These are phyloP conservation scores for Micrasema minimum DNA, from an alignment of 1,140 invertebrate species.

Conservation along the genomic window DNA sequence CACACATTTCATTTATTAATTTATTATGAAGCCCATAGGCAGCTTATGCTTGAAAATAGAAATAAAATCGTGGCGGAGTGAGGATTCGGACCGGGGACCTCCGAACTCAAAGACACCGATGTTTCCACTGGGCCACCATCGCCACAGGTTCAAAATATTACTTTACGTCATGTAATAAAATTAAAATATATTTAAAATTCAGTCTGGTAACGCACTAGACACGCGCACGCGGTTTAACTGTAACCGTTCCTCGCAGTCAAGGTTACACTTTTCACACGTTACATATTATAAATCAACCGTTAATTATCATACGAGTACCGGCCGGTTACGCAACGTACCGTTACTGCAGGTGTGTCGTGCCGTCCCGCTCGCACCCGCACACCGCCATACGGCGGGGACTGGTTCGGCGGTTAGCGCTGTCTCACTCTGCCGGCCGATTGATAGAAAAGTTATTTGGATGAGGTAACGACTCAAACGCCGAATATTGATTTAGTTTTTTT, in stretches of 20 bases:
- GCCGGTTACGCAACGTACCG: constrained; percentile 9
- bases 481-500: not conserved
- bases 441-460: not conserved
- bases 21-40: no score
- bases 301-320: constrained; percentile 25
- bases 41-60: no score
- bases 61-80: no score
- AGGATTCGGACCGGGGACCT: no score
- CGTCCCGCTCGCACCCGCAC: constrained; percentile 10
- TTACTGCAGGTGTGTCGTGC: constrained; percentile 8
- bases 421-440: not conserved
- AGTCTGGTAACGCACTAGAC: no score
- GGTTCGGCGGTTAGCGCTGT: not conserved
- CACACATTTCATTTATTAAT: no score
- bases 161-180: no score
- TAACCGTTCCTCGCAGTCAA: constrained; percentile 27
- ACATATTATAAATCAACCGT: constrained; percentile 31
- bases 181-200: no score
- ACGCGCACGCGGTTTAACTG: not conserved
- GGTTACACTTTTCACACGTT: constrained; percentile 52
- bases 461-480: not conserved
- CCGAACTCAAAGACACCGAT: no score
- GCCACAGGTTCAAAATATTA: no score
- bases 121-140: no score
- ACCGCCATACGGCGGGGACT: no score